A percentile compares a stretch with the other conserved stretches of the same genome.
phyloP scores from a whole-genome alignment of 2,113 vertebrate genomes.

The Xenopus borealis region DNA sequence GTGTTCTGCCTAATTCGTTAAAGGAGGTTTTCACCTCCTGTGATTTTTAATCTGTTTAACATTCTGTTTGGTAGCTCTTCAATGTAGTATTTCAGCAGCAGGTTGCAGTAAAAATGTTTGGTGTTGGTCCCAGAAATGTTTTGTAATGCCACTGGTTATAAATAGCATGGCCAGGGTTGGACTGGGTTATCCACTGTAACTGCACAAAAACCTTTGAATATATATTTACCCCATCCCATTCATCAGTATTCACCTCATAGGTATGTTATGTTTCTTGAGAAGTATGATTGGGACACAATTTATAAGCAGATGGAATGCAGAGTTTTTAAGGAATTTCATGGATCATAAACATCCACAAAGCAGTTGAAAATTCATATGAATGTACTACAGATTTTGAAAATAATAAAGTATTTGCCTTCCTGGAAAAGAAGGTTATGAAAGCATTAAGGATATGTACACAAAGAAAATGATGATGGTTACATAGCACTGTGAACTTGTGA shows the following conservation, averaged over 20 bases:
- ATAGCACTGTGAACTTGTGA: background rate
- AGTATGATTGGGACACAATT: constrained; percentile 8
- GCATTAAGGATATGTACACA: constrained; percentile 19
- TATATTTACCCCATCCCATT: constrained; percentile 3
- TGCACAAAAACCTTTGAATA: background rate
- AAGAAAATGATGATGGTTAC: background rate
- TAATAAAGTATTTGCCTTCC: constrained; percentile 11
- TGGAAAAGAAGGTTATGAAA: background rate
- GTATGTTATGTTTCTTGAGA: constrained; percentile 4
- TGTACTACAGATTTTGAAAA: background rate
- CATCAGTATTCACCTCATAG: background rate
- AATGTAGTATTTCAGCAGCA: too few relatives aligned
- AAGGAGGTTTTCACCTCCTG: too few relatives aligned
- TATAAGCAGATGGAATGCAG: constrained; percentile 28
- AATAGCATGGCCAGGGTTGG: too few relatives aligned
- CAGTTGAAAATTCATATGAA: constrained; percentile 20
- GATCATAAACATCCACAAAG: background rate
- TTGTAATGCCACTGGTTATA: too few relatives aligned
- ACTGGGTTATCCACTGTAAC: too few relatives aligned
- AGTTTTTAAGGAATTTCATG: background rate
- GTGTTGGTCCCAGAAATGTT: too few relatives aligned
- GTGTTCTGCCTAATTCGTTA: too few relatives aligned
- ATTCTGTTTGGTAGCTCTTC: too few relatives aligned
- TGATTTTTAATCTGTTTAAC: too few relatives aligned
- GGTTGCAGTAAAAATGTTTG: too few relatives aligned